Base-by-base conservation (phyloP, 2,797 vertebrate genomes). In the Lepilemur ruficaudatus region DNA sequence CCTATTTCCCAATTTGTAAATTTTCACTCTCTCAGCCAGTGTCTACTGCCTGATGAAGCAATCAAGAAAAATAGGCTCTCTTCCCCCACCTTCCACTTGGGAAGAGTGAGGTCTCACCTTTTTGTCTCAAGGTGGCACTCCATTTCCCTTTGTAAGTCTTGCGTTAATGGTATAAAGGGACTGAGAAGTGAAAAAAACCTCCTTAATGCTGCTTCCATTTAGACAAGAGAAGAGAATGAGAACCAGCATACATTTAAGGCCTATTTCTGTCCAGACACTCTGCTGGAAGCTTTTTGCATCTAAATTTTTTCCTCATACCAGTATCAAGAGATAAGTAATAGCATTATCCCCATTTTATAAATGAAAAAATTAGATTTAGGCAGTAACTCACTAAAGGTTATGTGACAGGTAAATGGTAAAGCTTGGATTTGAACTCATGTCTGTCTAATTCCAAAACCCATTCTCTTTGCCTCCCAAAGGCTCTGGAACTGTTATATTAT, bases 381-480 rank as follows among this genome's bases (percentile, higher is more conserved):
- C 63, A 85, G 17, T 80, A 88, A 83, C 9, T 96, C 15, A 41
- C 22, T 30, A 63, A 79, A 82, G 84, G 18, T 72, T 65, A 59
- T 79, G 5, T 35, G 25, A 25, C 48, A 94, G 43, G 10, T 65
- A 82, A 87, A 25, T 85, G 48, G 14, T 65, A 88, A 81, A 72
- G 14, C 61, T 93, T 48, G 48, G 43, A 76, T 94, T 88, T 81
- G 28, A 88, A 91, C 76, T 92, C 78, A 25, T 55, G 20, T 41
- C 38, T 90, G 4, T 90, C 72, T 92, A 70, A 65, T 89, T 91
- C 88, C 35, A 94, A 94, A 96, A 73, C n/a, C 20, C 59, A 38
- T 79, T 92, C 30, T 96, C 46, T 94, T 65, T 88, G 32, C 52
- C 63, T 79, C 65, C 59, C 52, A 67, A 52, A 96, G 61, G 20